phyloP scores from a whole-genome alignment of 1,140 invertebrate genomes.

The Pogonognathellus flavescens region DNA sequence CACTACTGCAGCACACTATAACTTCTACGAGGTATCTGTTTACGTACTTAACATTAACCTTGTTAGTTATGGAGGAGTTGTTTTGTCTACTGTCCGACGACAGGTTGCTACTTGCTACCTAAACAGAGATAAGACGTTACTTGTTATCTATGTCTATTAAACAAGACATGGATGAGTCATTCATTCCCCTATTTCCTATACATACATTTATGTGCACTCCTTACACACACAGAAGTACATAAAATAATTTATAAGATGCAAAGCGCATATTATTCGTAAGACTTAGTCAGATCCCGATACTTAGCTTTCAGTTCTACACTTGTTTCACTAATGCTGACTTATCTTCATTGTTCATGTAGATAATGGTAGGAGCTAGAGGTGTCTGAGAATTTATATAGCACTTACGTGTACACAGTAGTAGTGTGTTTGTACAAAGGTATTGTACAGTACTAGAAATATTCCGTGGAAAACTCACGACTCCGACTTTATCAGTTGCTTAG shows the following conservation, averaged over 20 bases:
- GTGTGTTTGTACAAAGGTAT: not conserved
- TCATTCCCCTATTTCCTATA: not conserved
- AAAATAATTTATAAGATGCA: too few species aligned
- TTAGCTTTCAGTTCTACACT: too few species aligned
- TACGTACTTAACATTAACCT: slow-evolving; percentile 15
- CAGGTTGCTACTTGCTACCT: slow-evolving; percentile 23
- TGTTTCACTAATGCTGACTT: too few species aligned
- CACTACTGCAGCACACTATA: too few species aligned
- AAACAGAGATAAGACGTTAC: slow-evolving; percentile 9
- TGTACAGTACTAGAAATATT: not conserved
- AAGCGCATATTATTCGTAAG: too few species aligned
- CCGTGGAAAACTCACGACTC: not conserved
- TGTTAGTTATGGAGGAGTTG: slow-evolving; percentile 13
- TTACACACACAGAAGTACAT: too few species aligned
- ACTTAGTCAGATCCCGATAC: too few species aligned
- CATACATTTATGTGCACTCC: too few species aligned
- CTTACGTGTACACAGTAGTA: not conserved
- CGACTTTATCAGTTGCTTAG: slow-evolving; percentile 10
- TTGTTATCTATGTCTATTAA: slow-evolving; percentile 38
- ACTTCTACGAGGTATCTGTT: not conserved
- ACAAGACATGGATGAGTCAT: slow-evolving; percentile 18
- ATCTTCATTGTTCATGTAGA: too few species aligned
- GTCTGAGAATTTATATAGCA: not conserved
- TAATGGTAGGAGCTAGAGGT: too few species aligned
- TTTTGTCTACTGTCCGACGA: slow-evolving; percentile 39